Conservation (phyloP, 2,797 vertebrate species). For the Cynodonichthys magdalenae region DNA sequence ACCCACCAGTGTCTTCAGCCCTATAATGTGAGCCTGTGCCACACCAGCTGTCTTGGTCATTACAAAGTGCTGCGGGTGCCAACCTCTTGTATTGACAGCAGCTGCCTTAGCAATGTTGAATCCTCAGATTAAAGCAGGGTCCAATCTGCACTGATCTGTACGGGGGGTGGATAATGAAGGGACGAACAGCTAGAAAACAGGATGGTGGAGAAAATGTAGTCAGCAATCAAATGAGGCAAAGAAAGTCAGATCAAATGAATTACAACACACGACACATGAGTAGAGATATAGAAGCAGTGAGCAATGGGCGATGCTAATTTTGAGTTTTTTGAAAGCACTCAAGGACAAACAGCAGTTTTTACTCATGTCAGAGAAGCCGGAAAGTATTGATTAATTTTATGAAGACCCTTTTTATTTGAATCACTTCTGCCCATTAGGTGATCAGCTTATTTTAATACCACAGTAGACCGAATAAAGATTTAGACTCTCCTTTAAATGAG, state of each 20-base stretch:
- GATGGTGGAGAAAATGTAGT: slow-evolving; percentile 40
- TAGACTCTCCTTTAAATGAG: too few species aligned
- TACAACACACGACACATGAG: slow-evolving; percentile 24
- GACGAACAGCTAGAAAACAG: slow-evolving; percentile 53
- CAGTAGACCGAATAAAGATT: too few species aligned
- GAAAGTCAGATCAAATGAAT: slow-evolving; percentile 49
- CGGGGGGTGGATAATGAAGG: slow-evolving; percentile 58
- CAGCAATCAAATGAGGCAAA: slow-evolving; percentile 34
- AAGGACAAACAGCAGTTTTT: too few species aligned
- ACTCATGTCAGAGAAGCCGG: too few species aligned
- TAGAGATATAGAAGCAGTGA: slow-evolving; percentile 28
- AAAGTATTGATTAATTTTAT: too few species aligned
- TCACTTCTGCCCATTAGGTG: too few species aligned
- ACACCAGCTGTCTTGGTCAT: slow-evolving; percentile 66
- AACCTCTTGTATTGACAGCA: slow-evolving; percentile 59
- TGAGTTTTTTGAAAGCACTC: too few species aligned
- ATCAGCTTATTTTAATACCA: too few species aligned
- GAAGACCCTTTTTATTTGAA: too few species aligned
- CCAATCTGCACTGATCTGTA: slow-evolving; percentile 69
- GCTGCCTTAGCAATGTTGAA: slow-evolving; percentile 62
- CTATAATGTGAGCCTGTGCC: slow-evolving; percentile 25
- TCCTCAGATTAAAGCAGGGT: slow-evolving; percentile 66
- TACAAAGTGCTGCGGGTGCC: slow-evolving; percentile 54
- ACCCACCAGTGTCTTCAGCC: slow-evolving; percentile 37
- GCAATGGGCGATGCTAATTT: slow-evolving; percentile 15